Evolutionary conservation across 2,888 invertebrate genomes (phyloP), one percentile per base, ranked within the genome.

Genomic region (Cheilosia scutellata): DNA sequence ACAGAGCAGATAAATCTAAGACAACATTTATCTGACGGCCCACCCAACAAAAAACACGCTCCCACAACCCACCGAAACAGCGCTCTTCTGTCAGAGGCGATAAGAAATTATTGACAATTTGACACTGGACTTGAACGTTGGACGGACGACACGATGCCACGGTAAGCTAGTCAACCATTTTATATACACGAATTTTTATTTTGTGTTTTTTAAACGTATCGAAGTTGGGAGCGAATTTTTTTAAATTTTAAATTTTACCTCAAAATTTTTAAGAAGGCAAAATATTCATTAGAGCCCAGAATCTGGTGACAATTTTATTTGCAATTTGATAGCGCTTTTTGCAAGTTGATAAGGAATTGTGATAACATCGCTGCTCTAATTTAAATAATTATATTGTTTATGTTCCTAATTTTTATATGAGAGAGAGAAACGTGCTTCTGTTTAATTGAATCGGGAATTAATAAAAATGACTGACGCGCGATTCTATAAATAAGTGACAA

Each of bases 51-150:
- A 42, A 79, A 62, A 63, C 44, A 33, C 47, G 20, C n/a, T n/a
- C n/a, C n/a, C n/a, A n/a, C n/a, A 29, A 33, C 60, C 31, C 33
- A 63, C 9, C 7, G n/a, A 40, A 44, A 5, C n/a, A 29, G 7
- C 16, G 25, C n/a, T 29, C 49, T 13, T 16, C 68, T 37, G 55
- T 51, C 58, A 42, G 27, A 11, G 5, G 51, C 16, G 55, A 75
- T 79, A 75, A 80, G 53, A 65, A 70, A 79, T 71, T 71, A 79
- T 76, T 66, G 66, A 57, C 49, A 53, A 37, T 66, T 63, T 83
- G 83, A 83, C 78, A 79, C 70, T 84, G 83, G 83, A 83, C 83
- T 83, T 78, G 74, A 29, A 68, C 55, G 42, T n/a, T 44, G 5
- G 4, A 25, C 20, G 40, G 51, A 25, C 9, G 20, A 20, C 25